phyloP scores from a whole-genome alignment of 2,888 invertebrate genomes.

The Euplexia lucipara region DNA sequence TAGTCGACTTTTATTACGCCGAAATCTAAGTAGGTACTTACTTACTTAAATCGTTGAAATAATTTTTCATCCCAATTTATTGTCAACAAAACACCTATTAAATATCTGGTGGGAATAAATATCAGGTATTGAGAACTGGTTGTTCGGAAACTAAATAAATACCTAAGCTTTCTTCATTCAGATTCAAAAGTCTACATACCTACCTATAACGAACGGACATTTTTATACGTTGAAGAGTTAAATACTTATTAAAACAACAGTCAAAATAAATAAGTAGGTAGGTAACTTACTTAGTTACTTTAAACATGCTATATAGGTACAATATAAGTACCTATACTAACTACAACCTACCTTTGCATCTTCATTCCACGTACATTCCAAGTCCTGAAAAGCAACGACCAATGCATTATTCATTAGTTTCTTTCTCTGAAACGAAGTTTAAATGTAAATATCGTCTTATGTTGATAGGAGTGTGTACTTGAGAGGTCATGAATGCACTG shows the following conservation, averaged over 20 bases:
- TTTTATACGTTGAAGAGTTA: not conserved
- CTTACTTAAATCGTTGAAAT: slow-evolving; percentile 21
- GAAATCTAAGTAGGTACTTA: slow-evolving; percentile 16
- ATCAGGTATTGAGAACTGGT: too few relatives aligned
- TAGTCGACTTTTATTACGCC: slow-evolving; percentile 11
- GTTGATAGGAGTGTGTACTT: slow-evolving; percentile 50
- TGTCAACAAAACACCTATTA: not conserved
- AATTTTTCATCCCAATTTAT: slow-evolving; percentile 16
- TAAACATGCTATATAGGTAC: too few relatives aligned
- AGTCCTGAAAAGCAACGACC: slow-evolving; percentile 38
- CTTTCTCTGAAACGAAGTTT: slow-evolving; percentile 54
- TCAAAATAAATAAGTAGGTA: slow-evolving; percentile 8
- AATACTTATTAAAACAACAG: not conserved
- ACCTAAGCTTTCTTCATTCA: too few relatives aligned
- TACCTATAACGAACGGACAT: too few relatives aligned
- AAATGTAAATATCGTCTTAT: slow-evolving; percentile 56
- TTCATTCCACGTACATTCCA: slow-evolving; percentile 34
- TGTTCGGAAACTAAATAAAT: too few relatives aligned
- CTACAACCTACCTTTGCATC: slow-evolving; percentile 41
- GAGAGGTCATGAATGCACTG: slow-evolving; percentile 45
- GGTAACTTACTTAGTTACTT: too few relatives aligned
- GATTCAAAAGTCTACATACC: too few relatives aligned
- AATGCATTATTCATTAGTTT: slow-evolving; percentile 56
- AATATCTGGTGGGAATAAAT: not conserved
- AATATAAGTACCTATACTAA: not conserved